Percentiles rank a stretch among this genome's conserved stretches.
Conservation (phyloP, 2,113 vertebrate genomes). For the Dolichotis patagonum region DNA sequence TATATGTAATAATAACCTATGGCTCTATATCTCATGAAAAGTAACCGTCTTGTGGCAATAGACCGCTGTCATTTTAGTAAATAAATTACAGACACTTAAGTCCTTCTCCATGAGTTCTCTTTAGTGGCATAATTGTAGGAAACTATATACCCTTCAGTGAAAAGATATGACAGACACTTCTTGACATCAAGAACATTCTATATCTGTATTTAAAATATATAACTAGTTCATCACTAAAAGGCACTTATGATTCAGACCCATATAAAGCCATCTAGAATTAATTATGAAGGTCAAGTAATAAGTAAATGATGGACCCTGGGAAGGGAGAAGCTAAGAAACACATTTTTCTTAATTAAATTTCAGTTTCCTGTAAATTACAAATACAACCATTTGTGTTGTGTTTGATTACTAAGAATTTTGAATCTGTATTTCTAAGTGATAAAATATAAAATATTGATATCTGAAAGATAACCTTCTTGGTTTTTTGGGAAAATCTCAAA, state of each 20-base stretch:
- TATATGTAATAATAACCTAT: not conserved
- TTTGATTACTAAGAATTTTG: not conserved
- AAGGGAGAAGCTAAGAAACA: not conserved
- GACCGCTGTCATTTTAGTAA: slow-evolving; percentile 3
- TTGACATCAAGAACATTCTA: not conserved
- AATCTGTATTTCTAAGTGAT: slow-evolving; percentile 33
- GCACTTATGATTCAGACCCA: not conserved
- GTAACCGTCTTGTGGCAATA: not conserved
- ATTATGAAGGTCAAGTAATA: slow-evolving; percentile 6
- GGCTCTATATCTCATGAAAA: not conserved
- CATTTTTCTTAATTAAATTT: slow-evolving; percentile 29
- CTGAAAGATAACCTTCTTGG: not conserved
- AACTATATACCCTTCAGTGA: not conserved
- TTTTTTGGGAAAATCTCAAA: not conserved
- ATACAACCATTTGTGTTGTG: not conserved
- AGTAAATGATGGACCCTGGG: not conserved
- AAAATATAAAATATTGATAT: slow-evolving; percentile 15
- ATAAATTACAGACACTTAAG: not conserved
- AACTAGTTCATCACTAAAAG: slow-evolving; percentile 32
- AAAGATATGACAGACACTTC: not conserved
- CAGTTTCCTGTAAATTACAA: not conserved
- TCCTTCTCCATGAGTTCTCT: not conserved
- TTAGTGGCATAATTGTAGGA: not conserved
- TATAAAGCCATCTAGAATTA: not conserved
- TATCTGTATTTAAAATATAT: slow-evolving; percentile 42